Base-by-base conservation (phyloP, 2,113 vertebrate genomes). In the Ameiurus melas region DNA sequence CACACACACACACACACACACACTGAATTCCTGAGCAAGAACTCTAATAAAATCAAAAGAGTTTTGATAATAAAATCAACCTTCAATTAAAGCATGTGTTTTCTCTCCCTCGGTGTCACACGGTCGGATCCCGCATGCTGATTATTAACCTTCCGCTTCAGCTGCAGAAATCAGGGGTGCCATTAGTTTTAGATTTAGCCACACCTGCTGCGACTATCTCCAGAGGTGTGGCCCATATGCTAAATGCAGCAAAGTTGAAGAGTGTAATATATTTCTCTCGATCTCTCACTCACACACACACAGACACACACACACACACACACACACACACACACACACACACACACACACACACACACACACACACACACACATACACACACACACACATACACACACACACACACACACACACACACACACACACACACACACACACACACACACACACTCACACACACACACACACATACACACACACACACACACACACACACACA, bases 31-130 rank as follows among this genome's bases (percentile, higher is more conserved):
- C 64, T n/a, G 27, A 66, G 10, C n/a, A 12, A n/a, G 12, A 30
- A n/a, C 10, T 1, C 27, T 4, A 13, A 66, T 20, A 66, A 30
- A 66, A 66, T 66, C 10, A 30, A 30, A n/a, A 10, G 9, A 66
- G 27, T 12, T 66, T 66, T 66, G 3, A 68, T 68, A 71, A 71
- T 27, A 78, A 47, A 36, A 75, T 84, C 86, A 91, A 62, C 75
- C 77, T 86, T 85, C 91, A 83, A 92, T 89, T 91, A 89, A 91
- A 87, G 53, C 22, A 25, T 25, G 22, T 64, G n/a, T 87, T 87
- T 81, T 47, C 85, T 78, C 30, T 39, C 68, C 43, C n/a, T 36
- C 47, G 68, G 78, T 13, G 19, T 36, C 70, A 51, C 47, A 20
- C 39, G 51, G 55, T 73, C 68, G 5, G 66, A 86, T 86, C 78